These are phyloP conservation scores for Aporophyla lueneburgensis DNA, from an alignment of 2,888 invertebrate species.

Conservation along the genomic window DNA sequence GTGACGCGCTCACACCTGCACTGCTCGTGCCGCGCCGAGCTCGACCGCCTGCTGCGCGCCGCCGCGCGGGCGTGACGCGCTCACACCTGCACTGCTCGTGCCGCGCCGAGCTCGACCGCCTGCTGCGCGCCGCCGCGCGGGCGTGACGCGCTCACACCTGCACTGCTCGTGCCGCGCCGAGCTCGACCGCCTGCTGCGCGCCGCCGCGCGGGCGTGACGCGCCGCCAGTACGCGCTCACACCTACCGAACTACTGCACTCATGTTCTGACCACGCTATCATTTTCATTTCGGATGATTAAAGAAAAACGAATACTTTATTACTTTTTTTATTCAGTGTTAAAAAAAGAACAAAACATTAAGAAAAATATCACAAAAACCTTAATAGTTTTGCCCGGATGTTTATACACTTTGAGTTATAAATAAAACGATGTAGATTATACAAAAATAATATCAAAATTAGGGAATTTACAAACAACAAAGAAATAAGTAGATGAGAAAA, in stretches of 20 bases:
- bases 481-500: not conserved
- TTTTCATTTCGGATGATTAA: not conserved
- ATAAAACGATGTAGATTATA: not conserved
- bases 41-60: no score
- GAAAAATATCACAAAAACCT: conserved; percentile 2
- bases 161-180: conserved; percentile 85
- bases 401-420: conserved; percentile 3
- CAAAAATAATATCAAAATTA: conserved; percentile 1
- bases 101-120: no score
- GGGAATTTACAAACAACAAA: not conserved
- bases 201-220: conserved; percentile 31
- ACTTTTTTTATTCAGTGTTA: not conserved
- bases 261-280: not conserved
- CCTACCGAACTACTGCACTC: no score
- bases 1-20: no score
- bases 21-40: no score
- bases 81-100: no score
- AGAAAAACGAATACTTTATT: not conserved
- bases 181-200: conserved; percentile 82
- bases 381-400: not conserved
- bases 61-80: no score
- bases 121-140: conserved; percentile 93
- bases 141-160: no score
- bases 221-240: no score
- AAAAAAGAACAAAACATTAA: not conserved